Base-by-base conservation (phyloP, 2,888 invertebrate species). In the Cylindroiulus punctatus region DNA sequence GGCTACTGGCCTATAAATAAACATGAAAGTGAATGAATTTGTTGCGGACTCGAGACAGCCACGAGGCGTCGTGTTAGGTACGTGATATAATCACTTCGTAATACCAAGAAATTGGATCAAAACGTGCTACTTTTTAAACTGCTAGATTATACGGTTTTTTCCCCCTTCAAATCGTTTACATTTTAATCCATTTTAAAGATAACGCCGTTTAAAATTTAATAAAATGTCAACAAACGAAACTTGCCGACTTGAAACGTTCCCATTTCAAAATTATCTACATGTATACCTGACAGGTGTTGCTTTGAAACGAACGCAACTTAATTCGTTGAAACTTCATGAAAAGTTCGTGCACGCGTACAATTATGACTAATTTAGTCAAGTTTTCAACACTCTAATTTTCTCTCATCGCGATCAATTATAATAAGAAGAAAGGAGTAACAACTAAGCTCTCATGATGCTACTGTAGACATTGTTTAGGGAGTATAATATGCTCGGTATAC, bases 111-210 rank as follows among this genome's bases (percentile, higher is more conserved):
- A 76, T 30, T 4, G 30, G 12, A 76, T 76, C 76, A 76, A 76
- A 76, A 76, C 76, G 76, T 76, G 76, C 76, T 30, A 76, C 76
- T 30, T 76, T 76, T 76, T 76, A 76, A 76, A 30, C 76, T 26
- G 76, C 14, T 14, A 14, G 30, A 76, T 76, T 76, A 76, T 76
- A 30, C 76, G 30, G 26, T 76, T 76, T 76, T 76, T 76, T 30
- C 2, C 8, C 40, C 47, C 17, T 76, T 30, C 76, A 26, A 76
- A 30, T 76, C 26, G 76, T 76, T 76, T 76, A 76, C 76, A 76
- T 76, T 76, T 76, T 76, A 76, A 76, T 76, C 76, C 76, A 76
- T 76, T 76, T 76, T 76, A 26, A 76, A 76, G 76, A 76, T 30
- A 76, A 76, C 76, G 30, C 76, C 76, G 30, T 76, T 76, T 30